These are phyloP conservation scores for Diorhabda elongata DNA, from an alignment of 1,140 invertebrate species.

Conservation along the genomic window DNA sequence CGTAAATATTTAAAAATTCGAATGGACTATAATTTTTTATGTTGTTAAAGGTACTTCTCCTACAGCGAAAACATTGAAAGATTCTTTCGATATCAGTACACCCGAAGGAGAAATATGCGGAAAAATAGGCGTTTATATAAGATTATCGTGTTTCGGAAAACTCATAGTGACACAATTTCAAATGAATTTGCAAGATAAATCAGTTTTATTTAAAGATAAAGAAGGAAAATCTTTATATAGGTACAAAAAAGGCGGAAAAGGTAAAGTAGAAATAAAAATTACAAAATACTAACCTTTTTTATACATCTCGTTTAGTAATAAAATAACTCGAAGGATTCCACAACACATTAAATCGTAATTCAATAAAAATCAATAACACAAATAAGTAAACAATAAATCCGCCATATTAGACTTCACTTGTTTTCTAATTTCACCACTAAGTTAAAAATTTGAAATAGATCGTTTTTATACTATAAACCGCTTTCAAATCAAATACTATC, in stretches of 20 bases:
- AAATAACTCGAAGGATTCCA: too few species aligned
- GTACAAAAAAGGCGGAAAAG: constrained; percentile 38
- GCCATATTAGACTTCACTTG: too few species aligned
- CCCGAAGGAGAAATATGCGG: constrained; percentile 49
- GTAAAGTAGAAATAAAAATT: constrained; percentile 2
- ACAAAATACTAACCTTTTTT: too few species aligned
- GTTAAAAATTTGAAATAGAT: too few species aligned
- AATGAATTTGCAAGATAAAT: constrained; percentile 47
- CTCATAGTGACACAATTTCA: constrained; percentile 64
- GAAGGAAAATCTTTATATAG: constrained; percentile 44
- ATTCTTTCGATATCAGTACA: constrained; percentile 54
- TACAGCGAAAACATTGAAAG: constrained; percentile 52
- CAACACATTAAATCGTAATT: too few species aligned
- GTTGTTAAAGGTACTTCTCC: constrained; percentile 25
- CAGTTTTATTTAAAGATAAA: constrained; percentile 45
- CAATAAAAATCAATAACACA: too few species aligned
- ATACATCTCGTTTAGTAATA: too few species aligned
- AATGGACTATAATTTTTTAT: not conserved
- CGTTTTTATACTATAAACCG: too few species aligned
- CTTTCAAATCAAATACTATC: too few species aligned
- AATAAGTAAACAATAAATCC: too few species aligned
- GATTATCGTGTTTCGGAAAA: constrained; percentile 62
- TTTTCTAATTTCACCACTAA: too few species aligned
- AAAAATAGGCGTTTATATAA: constrained; percentile 53
- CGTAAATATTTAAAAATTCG: too few species aligned